Evolutionary conservation across 2,888 invertebrate genomes (phyloP).

Genomic region (Orthosia gothica): DNA sequence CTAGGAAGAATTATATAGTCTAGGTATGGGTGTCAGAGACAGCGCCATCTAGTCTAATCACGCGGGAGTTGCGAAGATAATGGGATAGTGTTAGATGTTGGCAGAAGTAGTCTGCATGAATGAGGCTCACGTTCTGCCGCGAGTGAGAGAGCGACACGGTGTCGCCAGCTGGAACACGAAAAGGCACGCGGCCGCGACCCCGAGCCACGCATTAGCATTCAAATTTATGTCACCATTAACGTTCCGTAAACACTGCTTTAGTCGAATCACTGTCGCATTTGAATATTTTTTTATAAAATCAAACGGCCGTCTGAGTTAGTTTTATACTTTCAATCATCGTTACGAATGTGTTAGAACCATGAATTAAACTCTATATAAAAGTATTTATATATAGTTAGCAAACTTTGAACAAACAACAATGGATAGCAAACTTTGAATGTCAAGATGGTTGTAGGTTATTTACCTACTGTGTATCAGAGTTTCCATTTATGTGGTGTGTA

Average conservation of each 20-base stretch:
- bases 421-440: too few relatives aligned
- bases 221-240: conserved; percentile 75
- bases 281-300: conserved; percentile 57
- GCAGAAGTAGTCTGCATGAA: conserved; percentile 13
- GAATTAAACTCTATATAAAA: too few relatives aligned
- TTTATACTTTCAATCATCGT: conserved; percentile 39
- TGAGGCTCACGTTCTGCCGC: conserved; percentile 13
- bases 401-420: too few relatives aligned
- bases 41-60: conserved; percentile 42
- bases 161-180: conserved; percentile 33
- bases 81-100: conserved; percentile 2
- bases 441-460: too few relatives aligned
- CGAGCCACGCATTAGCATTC: conserved; percentile 71
- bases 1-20: neutral
- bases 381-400: too few relatives aligned
- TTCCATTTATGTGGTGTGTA: too few relatives aligned
- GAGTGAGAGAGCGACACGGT: conserved; percentile 22
- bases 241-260: conserved; percentile 72
- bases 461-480: too few relatives aligned
- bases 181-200: conserved; percentile 49
- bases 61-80: neutral
- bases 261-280: conserved; percentile 70
- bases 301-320: conserved; percentile 35
- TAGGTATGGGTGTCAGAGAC: neutral
- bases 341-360: neutral